phyloP scores from a whole-genome alignment of 2,797 vertebrate species.

The Crocodylus rhombifer region DNA sequence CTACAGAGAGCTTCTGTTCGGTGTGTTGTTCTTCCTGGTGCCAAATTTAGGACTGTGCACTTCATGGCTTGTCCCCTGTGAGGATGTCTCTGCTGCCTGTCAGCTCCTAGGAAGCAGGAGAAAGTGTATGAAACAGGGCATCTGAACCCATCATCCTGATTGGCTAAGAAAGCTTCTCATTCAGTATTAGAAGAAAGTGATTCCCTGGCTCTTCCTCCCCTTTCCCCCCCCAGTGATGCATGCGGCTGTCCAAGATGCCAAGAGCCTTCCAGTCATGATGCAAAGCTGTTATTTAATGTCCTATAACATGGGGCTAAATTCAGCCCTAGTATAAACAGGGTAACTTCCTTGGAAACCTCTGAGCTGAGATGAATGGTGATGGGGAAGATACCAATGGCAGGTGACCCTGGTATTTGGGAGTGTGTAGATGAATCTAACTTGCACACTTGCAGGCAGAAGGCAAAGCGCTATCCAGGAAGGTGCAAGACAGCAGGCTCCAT shows the following conservation, averaged over 20 bases:
- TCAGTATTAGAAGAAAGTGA: not conserved
- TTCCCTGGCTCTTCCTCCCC: not conserved
- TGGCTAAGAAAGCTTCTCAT: not conserved
- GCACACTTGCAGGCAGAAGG: not conserved
- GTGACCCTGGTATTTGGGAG: not conserved
- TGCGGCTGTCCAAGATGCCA: not conserved
- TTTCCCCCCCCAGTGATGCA: no score
- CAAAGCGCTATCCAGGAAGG: not conserved
- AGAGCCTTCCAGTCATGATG: not conserved
- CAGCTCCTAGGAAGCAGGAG: no score
- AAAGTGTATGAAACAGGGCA: not conserved
- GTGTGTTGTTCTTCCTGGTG: no score
- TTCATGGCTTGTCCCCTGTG: no score
- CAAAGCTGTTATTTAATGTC: not conserved
- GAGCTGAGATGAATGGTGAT: not conserved
- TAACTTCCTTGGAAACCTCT: not conserved
- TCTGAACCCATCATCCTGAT: not conserved
- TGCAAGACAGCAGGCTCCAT: not conserved
- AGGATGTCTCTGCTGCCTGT: no score
- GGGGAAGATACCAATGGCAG: not conserved
- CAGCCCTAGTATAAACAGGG: not conserved
- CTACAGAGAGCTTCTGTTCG: no score
- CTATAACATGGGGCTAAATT: not conserved
- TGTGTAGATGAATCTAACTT: not conserved
- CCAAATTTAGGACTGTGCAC: no score